These are phyloP conservation scores for Onychostruthus taczanowskii DNA, from an alignment of 2,113 vertebrate species.

Conservation along the genomic window DNA sequence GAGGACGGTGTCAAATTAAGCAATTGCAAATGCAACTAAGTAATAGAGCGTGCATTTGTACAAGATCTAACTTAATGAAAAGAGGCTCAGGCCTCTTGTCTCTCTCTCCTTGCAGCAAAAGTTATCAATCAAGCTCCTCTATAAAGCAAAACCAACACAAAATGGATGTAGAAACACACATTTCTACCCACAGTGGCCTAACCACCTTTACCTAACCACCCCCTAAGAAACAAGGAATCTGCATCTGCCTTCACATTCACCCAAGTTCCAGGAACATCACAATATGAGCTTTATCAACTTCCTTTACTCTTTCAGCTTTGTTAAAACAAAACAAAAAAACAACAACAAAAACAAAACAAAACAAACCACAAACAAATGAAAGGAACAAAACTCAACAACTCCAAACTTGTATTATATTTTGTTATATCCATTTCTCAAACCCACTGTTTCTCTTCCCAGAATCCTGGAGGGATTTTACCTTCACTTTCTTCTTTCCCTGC, in stretches of 20 bases:
- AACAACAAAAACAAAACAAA: neutral
- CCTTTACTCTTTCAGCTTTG: neutral
- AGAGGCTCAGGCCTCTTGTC: neutral
- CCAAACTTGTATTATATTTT: neutral
- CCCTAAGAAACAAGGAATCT: neutral
- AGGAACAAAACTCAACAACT: neutral
- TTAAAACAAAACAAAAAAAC: neutral
- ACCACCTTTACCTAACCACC: neutral
- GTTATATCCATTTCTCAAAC: neutral
- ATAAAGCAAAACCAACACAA: neutral
- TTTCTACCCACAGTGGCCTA: neutral
- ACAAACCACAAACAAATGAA: neutral
- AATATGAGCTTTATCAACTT: neutral
- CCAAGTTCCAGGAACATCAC: neutral
- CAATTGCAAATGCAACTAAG: neutral
- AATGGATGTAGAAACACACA: neutral
- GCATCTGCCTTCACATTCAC: neutral
- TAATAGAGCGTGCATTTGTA: neutral
- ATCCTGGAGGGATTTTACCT: neutral
- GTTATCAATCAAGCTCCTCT: neutral
- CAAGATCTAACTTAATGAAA: neutral
- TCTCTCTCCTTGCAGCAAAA: neutral
- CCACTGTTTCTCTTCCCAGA: neutral
- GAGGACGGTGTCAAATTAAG: neutral
- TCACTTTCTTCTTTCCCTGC: neutral